phyloP scores from a whole-genome alignment of 2,797 vertebrate genomes.

The Microctenopoma lineatum region DNA sequence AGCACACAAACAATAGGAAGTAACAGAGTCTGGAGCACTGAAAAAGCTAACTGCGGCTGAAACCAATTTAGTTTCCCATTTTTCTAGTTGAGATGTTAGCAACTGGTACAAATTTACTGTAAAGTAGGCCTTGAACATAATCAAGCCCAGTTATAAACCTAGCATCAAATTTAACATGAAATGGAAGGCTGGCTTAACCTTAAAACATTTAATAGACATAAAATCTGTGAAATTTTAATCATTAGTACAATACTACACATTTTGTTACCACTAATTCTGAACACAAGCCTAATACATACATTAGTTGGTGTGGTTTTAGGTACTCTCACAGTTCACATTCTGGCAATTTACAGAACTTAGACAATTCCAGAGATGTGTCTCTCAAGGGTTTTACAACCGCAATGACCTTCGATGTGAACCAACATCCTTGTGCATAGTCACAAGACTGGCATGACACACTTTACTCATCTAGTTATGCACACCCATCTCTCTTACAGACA shows the following conservation, averaged over 20 bases:
- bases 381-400: slow-evolving; percentile 49
- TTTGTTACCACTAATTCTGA: slow-evolving; percentile 19
- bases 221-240: neutral
- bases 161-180: slow-evolving; percentile 7
- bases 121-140: slow-evolving; percentile 22
- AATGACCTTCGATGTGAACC: slow-evolving; percentile 59
- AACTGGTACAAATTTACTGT: slow-evolving; percentile 40
- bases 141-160: slow-evolving; percentile 13
- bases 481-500: slow-evolving; percentile 37
- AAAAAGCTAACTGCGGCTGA: slow-evolving; percentile 61
- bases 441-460: slow-evolving; percentile 63
- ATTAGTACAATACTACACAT: neutral
- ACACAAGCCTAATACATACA: slow-evolving; percentile 6
- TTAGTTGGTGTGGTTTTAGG: slow-evolving; percentile 20
- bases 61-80: slow-evolving; percentile 68
- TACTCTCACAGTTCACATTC: slow-evolving; percentile 54
- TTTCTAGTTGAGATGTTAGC: slow-evolving; percentile 37
- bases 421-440: slow-evolving; percentile 64
- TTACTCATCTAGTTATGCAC: slow-evolving; percentile 48
- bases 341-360: slow-evolving; percentile 40
- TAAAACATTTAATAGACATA: slow-evolving; percentile 1
- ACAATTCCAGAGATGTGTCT: slow-evolving; percentile 49
- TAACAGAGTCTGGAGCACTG: slow-evolving; percentile 59
- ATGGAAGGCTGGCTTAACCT: neutral
- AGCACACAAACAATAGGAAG: slow-evolving; percentile 79